Evolutionary conservation across 2,888 invertebrate species (phyloP).

Genomic region (Hydriomena furcata): DNA sequence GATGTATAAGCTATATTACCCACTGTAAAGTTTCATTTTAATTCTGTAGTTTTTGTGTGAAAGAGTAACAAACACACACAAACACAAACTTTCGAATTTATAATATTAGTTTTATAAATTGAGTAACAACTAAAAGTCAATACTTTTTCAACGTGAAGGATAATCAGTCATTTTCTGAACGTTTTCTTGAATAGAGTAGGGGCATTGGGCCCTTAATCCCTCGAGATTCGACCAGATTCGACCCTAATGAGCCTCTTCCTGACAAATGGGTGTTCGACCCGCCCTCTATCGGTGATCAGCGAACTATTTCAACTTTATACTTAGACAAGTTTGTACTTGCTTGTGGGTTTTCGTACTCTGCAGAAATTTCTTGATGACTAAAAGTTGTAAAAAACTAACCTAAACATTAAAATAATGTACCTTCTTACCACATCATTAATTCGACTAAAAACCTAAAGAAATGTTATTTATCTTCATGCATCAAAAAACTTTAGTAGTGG

Average conservation of each 20-base stretch:
- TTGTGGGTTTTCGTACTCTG: slow-evolving; percentile 1
- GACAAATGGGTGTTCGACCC: slow-evolving; percentile 70
- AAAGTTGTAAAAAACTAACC: too few relatives aligned
- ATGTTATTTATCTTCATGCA: too few relatives aligned
- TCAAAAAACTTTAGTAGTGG: too few relatives aligned
- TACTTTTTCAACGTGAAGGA: slow-evolving; percentile 8
- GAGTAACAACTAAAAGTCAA: neutral
- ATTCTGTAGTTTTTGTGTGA: too few relatives aligned
- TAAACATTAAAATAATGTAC: too few relatives aligned
- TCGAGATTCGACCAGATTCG: slow-evolving; percentile 67
- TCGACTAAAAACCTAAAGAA: too few relatives aligned
- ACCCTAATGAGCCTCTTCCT: slow-evolving; percentile 73
- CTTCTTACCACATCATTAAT: too few relatives aligned
- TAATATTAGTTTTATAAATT: too few relatives aligned
- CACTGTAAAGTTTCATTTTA: too few relatives aligned
- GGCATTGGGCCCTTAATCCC: slow-evolving; percentile 63
- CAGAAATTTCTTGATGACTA: neutral
- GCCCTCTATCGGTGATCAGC: slow-evolving; percentile 75
- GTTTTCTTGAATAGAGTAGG: slow-evolving; percentile 43
- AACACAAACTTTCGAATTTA: too few relatives aligned
- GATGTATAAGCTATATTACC: too few relatives aligned
- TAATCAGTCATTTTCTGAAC: slow-evolving; percentile 33
- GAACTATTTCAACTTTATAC: slow-evolving; percentile 61
- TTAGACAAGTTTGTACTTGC: slow-evolving; percentile 35
- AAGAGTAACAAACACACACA: too few relatives aligned